Percentiles rank a stretch among this genome's conserved stretches.
Evolutionary conservation across 2,113 vertebrate genomes (phyloP).

Genomic region (Illadopsis cleaveri): DNA sequence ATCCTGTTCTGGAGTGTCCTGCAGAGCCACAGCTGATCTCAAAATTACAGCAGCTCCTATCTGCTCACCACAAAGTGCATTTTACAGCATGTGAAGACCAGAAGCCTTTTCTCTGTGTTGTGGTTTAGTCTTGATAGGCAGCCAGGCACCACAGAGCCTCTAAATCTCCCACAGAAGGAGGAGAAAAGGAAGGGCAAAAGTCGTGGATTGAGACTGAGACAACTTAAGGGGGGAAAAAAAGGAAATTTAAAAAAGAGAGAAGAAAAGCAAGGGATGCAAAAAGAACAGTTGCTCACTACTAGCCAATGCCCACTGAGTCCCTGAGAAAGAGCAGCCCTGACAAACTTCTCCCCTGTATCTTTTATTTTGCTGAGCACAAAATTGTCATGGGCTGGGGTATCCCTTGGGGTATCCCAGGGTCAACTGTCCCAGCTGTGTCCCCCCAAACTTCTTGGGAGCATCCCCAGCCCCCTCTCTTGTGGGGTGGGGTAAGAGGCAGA

Average conservation of each 20-base stretch:
- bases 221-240: background rate
- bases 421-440: background rate
- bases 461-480: fast-evolving
- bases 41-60: background rate
- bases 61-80: background rate
- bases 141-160: background rate
- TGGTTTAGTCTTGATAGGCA: background rate
- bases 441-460: background rate
- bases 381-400: background rate
- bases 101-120: background rate
- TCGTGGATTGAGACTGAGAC: background rate
- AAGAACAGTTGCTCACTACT: background rate
- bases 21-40: background rate
- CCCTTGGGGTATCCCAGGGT: background rate
- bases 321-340: background rate
- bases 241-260: no score
- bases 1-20: background rate
- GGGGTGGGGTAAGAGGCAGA: background rate
- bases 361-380: background rate
- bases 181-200: background rate
- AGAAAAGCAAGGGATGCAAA: background rate
- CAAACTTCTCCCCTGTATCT: background rate
- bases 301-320: background rate
- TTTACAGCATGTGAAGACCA: background rate
- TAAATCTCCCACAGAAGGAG: background rate